Evolutionary conservation across 2,113 vertebrate species (phyloP), one percentile per base, ranked within the genome.

Genomic region (Cheilinus undulatus): DNA sequence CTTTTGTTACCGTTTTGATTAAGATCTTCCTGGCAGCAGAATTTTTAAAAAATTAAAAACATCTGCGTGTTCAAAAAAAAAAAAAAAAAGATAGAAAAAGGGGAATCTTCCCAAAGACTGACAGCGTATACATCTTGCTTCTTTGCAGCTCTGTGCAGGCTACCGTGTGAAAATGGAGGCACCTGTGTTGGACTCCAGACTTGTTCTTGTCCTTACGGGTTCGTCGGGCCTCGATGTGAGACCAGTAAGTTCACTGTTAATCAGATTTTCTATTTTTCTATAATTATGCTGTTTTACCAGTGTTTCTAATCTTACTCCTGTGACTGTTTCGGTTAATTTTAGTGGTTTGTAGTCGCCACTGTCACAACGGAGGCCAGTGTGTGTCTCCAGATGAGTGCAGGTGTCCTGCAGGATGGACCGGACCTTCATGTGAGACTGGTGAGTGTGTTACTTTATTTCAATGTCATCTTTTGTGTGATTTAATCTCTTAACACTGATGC

Each of bases 321-420:
- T 54, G 10, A 13, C 0, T 22, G 19, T 10, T 6, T 24, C 4
- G 11, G 34, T 38, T n/a, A 6, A 1, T 2, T 11, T n/a, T 19
- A 95, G 95, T 94, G 93, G 91, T 95, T 57, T 96, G 94, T 52
- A 95, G 61, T 70, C 92, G 78, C 17, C 95, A 95, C 86, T 95
- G 95, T 84, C 94, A 94, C 74, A 94, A 95, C 0, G 89, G 95
- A 0, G 94, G 95, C 12, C 83, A 82, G 51, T 95, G 94, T 43
- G 78, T 87, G 20, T 93, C 93, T 1, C 92, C 94, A 0, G 94
- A 95, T 1, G 83, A 93, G 83, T 95, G 95, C 52, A 59, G 40
- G 46, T 95, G 94, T 85, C 86, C 60, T 8, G 40, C 60, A 0
- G 95, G 94, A 2, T 96, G 95, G 95, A 94, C 88, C 5, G 93